Percentiles rank a stretch among this genome's conserved stretches.
phyloP scores from a whole-genome alignment of 2,888 invertebrate species.

The Rugalucina vietnamica region DNA sequence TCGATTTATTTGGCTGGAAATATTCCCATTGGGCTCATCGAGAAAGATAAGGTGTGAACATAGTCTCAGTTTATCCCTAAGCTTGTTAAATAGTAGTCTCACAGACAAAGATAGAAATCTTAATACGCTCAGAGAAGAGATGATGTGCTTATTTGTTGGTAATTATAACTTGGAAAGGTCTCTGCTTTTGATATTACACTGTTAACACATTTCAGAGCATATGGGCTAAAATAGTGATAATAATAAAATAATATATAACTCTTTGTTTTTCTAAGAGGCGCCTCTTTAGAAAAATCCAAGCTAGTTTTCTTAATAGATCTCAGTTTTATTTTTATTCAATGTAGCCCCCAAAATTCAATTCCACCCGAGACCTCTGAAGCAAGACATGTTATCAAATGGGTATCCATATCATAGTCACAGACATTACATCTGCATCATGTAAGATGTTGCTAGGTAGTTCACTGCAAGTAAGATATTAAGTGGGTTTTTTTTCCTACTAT shows the following conservation, averaged over 20 bases:
- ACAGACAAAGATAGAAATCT: background rate
- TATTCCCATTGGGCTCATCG: background rate
- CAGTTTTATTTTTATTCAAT: background rate
- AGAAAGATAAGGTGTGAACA: constrained; percentile 1
- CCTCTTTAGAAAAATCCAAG: too few species aligned
- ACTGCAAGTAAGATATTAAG: background rate
- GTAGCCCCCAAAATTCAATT: background rate
- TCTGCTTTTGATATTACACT: too few species aligned
- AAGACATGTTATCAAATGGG: background rate
- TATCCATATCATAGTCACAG: background rate
- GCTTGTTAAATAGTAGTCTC: background rate
- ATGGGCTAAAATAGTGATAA: too few species aligned
- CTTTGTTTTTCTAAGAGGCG: too few species aligned
- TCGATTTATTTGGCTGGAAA: background rate
- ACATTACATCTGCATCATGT: background rate
- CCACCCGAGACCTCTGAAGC: background rate
- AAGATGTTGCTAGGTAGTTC: background rate
- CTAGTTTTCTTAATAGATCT: background rate
- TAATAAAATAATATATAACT: too few species aligned
- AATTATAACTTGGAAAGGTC: too few species aligned
- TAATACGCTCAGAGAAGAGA: too few species aligned
- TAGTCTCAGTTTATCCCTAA: background rate
- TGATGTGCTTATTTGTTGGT: too few species aligned
- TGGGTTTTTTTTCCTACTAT: background rate
- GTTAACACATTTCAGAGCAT: too few species aligned